Percentiles rank a stretch among this genome's conserved stretches.
Conservation (phyloP, 2,113 vertebrate genomes). For the Tapirus terrestris region DNA sequence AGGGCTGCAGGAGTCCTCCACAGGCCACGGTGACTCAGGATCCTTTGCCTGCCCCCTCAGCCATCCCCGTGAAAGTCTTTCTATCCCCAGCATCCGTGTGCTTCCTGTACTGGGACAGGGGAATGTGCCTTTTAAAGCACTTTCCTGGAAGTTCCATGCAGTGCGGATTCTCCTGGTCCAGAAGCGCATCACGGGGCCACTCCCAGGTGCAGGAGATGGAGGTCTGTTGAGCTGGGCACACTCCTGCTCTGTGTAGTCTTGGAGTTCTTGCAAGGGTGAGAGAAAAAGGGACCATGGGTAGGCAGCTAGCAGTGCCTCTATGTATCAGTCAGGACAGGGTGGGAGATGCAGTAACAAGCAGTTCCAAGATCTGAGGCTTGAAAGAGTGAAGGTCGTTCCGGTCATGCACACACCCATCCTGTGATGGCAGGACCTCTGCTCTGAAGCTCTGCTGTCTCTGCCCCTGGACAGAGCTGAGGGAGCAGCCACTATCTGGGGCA, state of each 20-base stretch:
- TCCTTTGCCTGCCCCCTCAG: background rate
- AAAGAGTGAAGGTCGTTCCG: no score
- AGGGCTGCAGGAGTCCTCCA: background rate
- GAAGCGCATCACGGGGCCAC: background rate
- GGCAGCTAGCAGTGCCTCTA: background rate
- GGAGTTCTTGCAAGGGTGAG: background rate
- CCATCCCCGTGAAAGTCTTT: background rate
- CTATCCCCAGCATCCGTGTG: background rate
- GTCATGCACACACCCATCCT: no score
- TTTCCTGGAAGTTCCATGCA: background rate
- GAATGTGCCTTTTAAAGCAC: background rate
- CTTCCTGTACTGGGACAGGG: background rate
- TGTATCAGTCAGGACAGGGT: background rate
- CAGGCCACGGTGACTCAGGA: background rate
- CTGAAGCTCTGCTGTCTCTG: no score
- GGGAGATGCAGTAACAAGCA: background rate
- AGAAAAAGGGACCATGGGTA: background rate
- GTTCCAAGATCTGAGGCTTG: no score
- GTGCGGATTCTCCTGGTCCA: background rate
- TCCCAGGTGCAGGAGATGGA: background rate
- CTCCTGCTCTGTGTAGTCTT: background rate
- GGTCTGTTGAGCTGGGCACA: no score
- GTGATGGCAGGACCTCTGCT: background rate
- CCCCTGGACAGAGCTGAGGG: no score
- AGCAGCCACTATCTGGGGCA: no score